These are phyloP conservation scores for Lydus trimaculatus DNA, from an alignment of 2,888 invertebrate genomes.

Conservation along the genomic window DNA sequence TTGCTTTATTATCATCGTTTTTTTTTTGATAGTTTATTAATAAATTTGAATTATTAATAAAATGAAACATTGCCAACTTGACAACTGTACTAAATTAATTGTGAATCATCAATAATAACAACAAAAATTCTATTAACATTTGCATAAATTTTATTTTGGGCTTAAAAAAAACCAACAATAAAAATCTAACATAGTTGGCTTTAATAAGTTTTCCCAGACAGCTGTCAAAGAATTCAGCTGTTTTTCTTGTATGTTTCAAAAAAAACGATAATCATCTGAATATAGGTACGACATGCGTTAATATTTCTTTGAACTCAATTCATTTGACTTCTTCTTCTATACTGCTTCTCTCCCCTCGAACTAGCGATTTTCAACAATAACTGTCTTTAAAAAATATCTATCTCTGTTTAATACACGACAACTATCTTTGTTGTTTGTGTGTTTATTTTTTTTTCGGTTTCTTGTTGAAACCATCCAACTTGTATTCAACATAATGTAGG, in stretches of 20 bases:
- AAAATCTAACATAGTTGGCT: not conserved
- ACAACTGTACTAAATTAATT: not conserved
- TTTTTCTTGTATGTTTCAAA: not conserved
- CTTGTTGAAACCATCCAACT: not conserved
- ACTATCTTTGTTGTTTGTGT: not conserved
- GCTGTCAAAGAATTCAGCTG: not conserved
- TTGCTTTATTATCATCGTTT: not conserved
- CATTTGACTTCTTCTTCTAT: no score
- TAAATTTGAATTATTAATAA: not conserved
- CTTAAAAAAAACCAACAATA: no score
- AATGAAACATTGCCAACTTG: not conserved
- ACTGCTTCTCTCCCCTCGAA: not conserved
- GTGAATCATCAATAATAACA: not conserved
- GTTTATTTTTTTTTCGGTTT: not conserved
- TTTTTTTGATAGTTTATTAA: no score
- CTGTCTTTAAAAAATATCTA: not conserved
- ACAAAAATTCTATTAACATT: no score
- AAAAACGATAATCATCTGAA: not conserved
- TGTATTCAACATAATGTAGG: not conserved
- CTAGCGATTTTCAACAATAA: not conserved
- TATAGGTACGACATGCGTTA: constrained; percentile 1
- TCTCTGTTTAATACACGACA: not conserved
- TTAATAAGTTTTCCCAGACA: not conserved
- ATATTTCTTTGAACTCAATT: not conserved
- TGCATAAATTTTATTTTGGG: no score